Evolutionary conservation across 1,140 invertebrate genomes (phyloP), one percentile per base, ranked within the genome.

Genomic region (Bemisia tabaci): DNA sequence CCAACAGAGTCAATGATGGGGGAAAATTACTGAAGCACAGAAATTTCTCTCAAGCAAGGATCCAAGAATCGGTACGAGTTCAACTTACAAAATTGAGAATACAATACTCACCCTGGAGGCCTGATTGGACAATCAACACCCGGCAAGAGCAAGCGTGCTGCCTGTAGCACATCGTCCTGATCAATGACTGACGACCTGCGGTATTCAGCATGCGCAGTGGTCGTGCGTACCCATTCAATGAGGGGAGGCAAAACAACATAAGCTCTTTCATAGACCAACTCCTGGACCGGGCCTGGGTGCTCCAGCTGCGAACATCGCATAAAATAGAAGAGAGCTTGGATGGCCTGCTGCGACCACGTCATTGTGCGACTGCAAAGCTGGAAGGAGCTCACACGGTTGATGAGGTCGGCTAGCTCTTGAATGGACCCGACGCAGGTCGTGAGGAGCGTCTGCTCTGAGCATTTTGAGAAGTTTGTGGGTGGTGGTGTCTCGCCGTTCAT

Each of bases 401-500:
- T 81, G 26, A 93, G 81, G 24, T 92, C 90, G 65, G 86, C 82
- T 2, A 94, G 76, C 77, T 92, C 89, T 0, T 79, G 77, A 33
- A 90, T 81, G 1, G 89, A 91, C 22, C 91, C 91, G 11, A 93
- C 91, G 72, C 91, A 95, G 2, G 91, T 95, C 0, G 91, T 93
- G 69, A 94, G 78, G 39, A 94, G 77, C 59, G 87, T 87, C 22
- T 90, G 87, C 71, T 90, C 86, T 68, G 79, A 76, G 65, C 77
- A 76, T 71, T 80, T 80, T 71, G 77, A 69, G 70, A 77, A 64
- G 23, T 61, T 33, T 21, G 64, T 63, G 26, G 62, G 48, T 25
- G 60, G 71, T 0, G 79, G 80, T 0, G 73, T 76, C 2, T 82
- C 82, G 0, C 84, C 85, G 39, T 84, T 85, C 25, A 91, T 77